A percentile compares a stretch with the other conserved stretches of the same genome.
phyloP scores from a whole-genome alignment of 2,113 vertebrate species.

The Todiramphus saurophagus region DNA sequence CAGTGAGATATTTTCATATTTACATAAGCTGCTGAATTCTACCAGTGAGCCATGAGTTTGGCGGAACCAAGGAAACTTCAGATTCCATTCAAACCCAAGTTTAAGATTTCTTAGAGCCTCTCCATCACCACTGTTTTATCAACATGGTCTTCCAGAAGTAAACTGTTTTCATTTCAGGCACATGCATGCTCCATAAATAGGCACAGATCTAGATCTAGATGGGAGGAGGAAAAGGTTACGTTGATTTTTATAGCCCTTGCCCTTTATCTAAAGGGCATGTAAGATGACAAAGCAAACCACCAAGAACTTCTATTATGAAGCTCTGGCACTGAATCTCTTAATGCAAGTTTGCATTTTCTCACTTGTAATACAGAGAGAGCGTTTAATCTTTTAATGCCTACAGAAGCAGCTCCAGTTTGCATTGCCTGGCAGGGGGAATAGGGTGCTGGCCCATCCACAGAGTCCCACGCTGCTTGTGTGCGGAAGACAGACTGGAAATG shows the following conservation, averaged over 20 bases:
- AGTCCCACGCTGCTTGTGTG: rapidly evolving
- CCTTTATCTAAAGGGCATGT: neutral
- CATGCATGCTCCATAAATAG: neutral
- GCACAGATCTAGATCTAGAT: neutral
- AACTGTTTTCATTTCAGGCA: slow-evolving; percentile 11
- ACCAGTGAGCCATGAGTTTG: rapidly evolving
- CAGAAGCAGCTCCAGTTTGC: neutral
- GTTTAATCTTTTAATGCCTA: neutral
- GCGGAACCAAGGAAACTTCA: neutral
- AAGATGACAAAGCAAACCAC: neutral
- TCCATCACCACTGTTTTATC: neutral
- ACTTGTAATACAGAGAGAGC: neutral
- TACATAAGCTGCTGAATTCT: neutral
- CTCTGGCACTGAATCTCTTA: neutral
- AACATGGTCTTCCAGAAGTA: neutral
- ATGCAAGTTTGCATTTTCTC: neutral
- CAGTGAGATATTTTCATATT: rapidly evolving
- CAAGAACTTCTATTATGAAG: neutral
- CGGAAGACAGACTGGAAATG: neutral
- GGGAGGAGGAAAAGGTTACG: neutral
- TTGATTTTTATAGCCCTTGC: slow-evolving; percentile 4
- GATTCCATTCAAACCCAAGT: neutral
- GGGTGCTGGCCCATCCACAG: neutral
- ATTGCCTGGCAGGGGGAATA: neutral
- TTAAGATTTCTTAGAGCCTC: neutral